Evolutionary conservation across 2,888 invertebrate species (phyloP).

Genomic region (Phalera bucephala): DNA sequence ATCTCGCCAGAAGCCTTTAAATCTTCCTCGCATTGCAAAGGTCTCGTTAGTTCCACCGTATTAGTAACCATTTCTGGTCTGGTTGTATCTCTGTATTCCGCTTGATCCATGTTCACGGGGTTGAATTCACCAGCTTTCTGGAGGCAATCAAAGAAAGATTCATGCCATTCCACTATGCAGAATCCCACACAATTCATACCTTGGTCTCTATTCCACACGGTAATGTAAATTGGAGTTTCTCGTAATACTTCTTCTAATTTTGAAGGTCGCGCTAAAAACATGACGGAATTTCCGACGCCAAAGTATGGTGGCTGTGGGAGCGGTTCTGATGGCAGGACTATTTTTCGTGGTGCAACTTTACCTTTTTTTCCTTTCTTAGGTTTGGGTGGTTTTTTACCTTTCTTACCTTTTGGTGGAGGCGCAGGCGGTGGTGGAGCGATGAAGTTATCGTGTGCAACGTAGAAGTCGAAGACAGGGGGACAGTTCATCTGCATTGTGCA

Average conservation of each 20-base stretch:
- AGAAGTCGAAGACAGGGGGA: conserved; percentile 69
- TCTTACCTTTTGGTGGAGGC: conserved; percentile 50
- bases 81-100: conserved; percentile 60
- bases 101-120: conserved; percentile 66
- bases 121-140: conserved; percentile 58
- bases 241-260: conserved; percentile 61
- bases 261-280: conserved; percentile 70
- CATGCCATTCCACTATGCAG: conserved; percentile 63
- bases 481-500: conserved; percentile 74
- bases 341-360: conserved; percentile 43
- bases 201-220: conserved; percentile 75
- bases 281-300: conserved; percentile 70
- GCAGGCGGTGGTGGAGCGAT: conserved; percentile 67
- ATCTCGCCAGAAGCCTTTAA: conserved; percentile 70
- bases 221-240: conserved; percentile 67
- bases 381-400: conserved; percentile 32
- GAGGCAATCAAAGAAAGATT: conserved; percentile 64
- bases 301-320: conserved; percentile 74
- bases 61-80: conserved; percentile 66
- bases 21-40: conserved; percentile 71
- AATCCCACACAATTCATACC: conserved; percentile 68
- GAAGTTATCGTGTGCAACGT: conserved; percentile 76
- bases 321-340: conserved; percentile 68
- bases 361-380: conserved; percentile 54
- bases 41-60: conserved; percentile 60